phyloP scores from a whole-genome alignment of 2,113 vertebrate genomes.

The Varanus komodoensis region DNA sequence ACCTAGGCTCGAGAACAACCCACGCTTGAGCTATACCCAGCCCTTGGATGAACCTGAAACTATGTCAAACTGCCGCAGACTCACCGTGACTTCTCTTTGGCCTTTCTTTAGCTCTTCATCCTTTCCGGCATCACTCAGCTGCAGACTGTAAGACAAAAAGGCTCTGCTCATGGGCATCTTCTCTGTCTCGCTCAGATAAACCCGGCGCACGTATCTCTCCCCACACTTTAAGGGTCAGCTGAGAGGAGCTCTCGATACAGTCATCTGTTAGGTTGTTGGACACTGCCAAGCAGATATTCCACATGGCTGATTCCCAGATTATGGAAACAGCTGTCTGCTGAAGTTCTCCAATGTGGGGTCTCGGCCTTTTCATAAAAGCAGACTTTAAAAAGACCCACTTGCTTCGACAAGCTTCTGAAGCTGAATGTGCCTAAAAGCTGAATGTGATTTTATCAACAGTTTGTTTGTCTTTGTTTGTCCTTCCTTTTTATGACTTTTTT shows the following conservation, averaged over 20 bases:
- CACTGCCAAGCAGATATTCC: background rate
- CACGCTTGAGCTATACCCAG: no score
- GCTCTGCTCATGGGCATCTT: background rate
- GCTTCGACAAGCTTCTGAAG: background rate
- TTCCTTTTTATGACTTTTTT: background rate
- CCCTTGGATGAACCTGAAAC: background rate
- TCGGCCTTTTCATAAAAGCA: background rate
- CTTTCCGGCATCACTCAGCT: slow-evolving; percentile 71
- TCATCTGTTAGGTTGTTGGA: background rate
- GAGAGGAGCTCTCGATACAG: background rate
- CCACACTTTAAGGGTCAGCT: background rate
- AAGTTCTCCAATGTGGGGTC: background rate
- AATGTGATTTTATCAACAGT: background rate
- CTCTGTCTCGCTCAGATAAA: background rate
- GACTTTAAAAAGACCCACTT: background rate
- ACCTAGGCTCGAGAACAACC: no score
- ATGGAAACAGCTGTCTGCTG: background rate
- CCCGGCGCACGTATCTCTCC: no score
- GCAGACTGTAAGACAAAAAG: slow-evolving; percentile 71
- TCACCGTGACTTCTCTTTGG: slow-evolving; percentile 73
- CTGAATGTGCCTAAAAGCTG: background rate
- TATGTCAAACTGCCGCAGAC: slow-evolving; percentile 1
- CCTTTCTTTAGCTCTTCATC: slow-evolving; percentile 77
- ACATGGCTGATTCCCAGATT: background rate
- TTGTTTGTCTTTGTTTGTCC: background rate